These are phyloP conservation scores for Synanthedon formicaeformis DNA, from an alignment of 2,888 invertebrate species.

Conservation along the genomic window DNA sequence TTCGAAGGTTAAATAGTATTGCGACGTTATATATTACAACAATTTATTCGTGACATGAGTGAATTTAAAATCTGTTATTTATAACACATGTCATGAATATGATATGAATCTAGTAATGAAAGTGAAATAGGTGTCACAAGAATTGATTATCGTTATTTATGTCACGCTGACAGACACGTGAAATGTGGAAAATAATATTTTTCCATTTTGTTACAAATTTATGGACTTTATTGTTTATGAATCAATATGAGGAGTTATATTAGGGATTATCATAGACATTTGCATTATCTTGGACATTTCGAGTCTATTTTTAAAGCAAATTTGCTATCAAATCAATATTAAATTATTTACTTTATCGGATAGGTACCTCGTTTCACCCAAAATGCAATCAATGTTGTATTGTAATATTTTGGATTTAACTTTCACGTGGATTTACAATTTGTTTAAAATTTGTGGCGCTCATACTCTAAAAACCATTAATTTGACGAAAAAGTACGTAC, in stretches of 20 bases:
- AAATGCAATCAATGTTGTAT: too few relatives aligned
- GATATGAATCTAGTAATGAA: constrained; percentile 35
- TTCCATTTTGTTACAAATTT: constrained; percentile 33
- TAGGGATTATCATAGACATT: constrained; percentile 36
- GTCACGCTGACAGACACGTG: constrained; percentile 48
- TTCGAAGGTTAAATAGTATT: too few relatives aligned
- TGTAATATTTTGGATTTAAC: too few relatives aligned
- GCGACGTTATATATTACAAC: background rate
- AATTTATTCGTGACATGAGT: background rate
- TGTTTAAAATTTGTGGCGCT: too few relatives aligned
- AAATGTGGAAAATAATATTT: constrained; percentile 28
- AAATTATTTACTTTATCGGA: too few relatives aligned
- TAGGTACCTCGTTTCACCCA: too few relatives aligned
- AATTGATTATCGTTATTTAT: constrained; percentile 25
- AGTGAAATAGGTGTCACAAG: constrained; percentile 42
- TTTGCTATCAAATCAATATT: background rate
- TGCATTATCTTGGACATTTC: constrained; percentile 22
- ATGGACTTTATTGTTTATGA: constrained; percentile 50
- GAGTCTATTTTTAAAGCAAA: constrained; percentile 20
- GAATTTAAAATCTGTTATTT: background rate
- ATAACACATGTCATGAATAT: constrained; percentile 4
- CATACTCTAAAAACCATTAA: too few relatives aligned
- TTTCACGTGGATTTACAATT: too few relatives aligned
- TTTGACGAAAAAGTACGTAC: too few relatives aligned
- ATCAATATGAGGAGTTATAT: constrained; percentile 38